Percentiles rank a stretch among this genome's conserved stretches.
Conservation (phyloP, 2,888 invertebrate species). For the Drosophila macrospina region DNA sequence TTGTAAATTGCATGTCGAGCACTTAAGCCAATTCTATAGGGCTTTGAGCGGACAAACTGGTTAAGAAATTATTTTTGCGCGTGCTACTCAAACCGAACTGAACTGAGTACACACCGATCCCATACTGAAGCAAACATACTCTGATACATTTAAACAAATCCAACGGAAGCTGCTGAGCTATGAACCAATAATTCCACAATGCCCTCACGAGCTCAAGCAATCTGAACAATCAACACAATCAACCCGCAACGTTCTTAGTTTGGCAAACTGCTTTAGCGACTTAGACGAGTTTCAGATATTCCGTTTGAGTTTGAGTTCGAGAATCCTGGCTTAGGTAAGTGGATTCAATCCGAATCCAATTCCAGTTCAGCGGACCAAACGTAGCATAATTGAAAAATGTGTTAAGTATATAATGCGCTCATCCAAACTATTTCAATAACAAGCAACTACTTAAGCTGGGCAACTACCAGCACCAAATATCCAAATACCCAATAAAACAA, state of each 20-base stretch:
- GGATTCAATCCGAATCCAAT: slow-evolving; percentile 83
- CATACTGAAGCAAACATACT: slow-evolving; percentile 15
- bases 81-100: slow-evolving; percentile 48
- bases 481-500: slow-evolving; percentile 62
- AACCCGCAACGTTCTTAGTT: slow-evolving; percentile 44
- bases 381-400: slow-evolving; percentile 79
- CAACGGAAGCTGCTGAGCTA: slow-evolving; percentile 31
- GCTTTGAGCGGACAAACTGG: slow-evolving; percentile 46
- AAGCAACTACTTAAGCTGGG: slow-evolving; percentile 58
- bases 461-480: slow-evolving; percentile 31
- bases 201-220: slow-evolving; percentile 38
- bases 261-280: slow-evolving; percentile 67
- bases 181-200: slow-evolving; percentile 65
- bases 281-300: slow-evolving; percentile 35
- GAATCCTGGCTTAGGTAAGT: slow-evolving; percentile 69
- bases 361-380: slow-evolving; percentile 57
- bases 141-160: slow-evolving; percentile 69
- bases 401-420: slow-evolving; percentile 83
- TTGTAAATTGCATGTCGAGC: slow-evolving; percentile 80
- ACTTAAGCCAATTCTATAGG: slow-evolving; percentile 78
- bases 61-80: slow-evolving; percentile 53
- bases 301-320: not conserved
- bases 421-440: slow-evolving; percentile 77
- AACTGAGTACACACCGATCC: not conserved
- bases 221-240: slow-evolving; percentile 46